Evolutionary conservation across 2,888 invertebrate species (phyloP).

Genomic region (Dicranocentrus wangi): DNA sequence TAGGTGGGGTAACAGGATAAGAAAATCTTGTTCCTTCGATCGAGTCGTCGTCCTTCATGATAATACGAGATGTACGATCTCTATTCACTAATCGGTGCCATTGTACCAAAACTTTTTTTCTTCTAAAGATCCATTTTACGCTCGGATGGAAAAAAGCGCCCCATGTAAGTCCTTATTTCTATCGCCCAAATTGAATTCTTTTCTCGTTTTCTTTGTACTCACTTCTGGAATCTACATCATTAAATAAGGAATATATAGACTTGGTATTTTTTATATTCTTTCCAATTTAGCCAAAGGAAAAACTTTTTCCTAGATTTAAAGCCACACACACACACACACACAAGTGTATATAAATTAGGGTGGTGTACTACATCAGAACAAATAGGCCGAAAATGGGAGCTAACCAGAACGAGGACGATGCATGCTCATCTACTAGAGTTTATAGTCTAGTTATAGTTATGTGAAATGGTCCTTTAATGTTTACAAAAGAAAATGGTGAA

Average conservation of each 20-base stretch:
- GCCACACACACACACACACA: no score
- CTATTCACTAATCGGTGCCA: neutral
- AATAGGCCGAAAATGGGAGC: neutral
- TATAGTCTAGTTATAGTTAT: no score
- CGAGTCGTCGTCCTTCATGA: no score
- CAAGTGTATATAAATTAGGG: neutral
- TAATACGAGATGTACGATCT: conserved; percentile 2
- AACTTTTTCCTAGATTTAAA: conserved; percentile 8
- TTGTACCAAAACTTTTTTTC: neutral
- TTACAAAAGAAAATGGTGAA: neutral
- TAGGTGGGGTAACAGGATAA: no score
- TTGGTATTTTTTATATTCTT: neutral
- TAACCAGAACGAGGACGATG: no score
- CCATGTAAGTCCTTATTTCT: neutral
- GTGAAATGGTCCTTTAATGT: neutral
- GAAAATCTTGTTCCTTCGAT: no score
- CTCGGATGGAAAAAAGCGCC: neutral
- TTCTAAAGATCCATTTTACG: neutral
- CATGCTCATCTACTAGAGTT: no score
- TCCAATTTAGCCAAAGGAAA: neutral
- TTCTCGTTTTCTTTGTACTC: neutral
- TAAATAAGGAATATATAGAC: conserved; percentile 14
- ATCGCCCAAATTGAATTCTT: conserved; percentile 21
- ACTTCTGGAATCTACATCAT: conserved; percentile 2
- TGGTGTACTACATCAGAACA: conserved; percentile 1